Evolutionary conservation across 2,113 vertebrate species (phyloP), one percentile per base, ranked within the genome.

Genomic region (Peromyscus polionotus): DNA sequence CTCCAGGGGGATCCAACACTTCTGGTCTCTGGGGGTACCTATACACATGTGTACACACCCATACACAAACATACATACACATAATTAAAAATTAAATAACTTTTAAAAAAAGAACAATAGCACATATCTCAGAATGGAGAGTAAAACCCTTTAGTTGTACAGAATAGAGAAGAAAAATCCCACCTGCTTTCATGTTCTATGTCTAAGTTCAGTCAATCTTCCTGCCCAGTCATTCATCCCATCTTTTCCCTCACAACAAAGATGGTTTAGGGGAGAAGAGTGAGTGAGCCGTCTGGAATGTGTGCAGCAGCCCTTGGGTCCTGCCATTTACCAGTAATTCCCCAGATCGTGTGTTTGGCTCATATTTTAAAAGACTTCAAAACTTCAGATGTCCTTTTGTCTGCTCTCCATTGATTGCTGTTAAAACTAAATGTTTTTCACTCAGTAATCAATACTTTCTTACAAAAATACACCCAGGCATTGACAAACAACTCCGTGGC

Each of bases 361-460:
- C 81, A 96, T 97, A 98, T 97, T 98, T 98, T 63, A 97, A 98
- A 98, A 98, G 96, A 97, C 97, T 97, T 98, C 91, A 89, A 98
- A 98, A 95, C 93, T 98, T 97, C 97, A 97, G 57, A 96, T 59
- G 88, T 97, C 98, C 94, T 98, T 97, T 98, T 98, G 98, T 98
- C 98, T 97, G 98, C 96, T 97, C 97, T 92, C 97, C 96, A 98
- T 98, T 85, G 98, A 99, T 97, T 84, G 83, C 96, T 98, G 96
- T 98, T 98, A 98, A 98, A 68, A 98, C 97, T 98, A 98, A 98
- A 98, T 98, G 98, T 98, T 99, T 99, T 98, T 98, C 97, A 96
- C 98, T 97, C 97, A 97, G 97, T 96, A 98, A 99, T 98, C 99
- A 98, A 99, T 98, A 98, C 92, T 96, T 96, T 97, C 97, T 98